Evolutionary conservation across 2,888 invertebrate species (phyloP), one percentile per base, ranked within the genome.

Genomic region (Cataglyphis altisquamis): DNA sequence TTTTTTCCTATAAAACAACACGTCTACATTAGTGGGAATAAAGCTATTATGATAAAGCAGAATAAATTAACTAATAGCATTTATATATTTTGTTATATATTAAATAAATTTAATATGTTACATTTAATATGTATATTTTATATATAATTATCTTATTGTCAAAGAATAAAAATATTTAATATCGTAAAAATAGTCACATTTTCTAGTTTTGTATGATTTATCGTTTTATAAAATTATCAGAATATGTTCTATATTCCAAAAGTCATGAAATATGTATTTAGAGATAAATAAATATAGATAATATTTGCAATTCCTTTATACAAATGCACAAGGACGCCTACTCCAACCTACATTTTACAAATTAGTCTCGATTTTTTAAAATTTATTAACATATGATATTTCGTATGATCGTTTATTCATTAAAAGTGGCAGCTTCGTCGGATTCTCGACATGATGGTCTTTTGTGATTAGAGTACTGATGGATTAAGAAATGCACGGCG

Each of bases 401-500:
- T 29, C 52, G n/a, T 32, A 15, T 15, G 1, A 39, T 62, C 21
- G n/a, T 45, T 74, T 29, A n/a, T 62, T 62, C 15, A 55, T 1
- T n/a, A 18, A 64, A 52, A 32, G 36, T 41, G 3, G 18, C 39
- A 32, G 2, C 48, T 21, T 25, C 39, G 21, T 32, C 45, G 21
- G 63, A 74, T 48, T 21, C 18, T 4, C 29, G 10, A 62, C 73
- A 18, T 3, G 29, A 41, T 10, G 45, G 0, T 45, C 15, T 18
- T 15, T 52, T 52, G 8, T 3, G n/a, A 52, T 25, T n/a, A 41
- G n/a, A 48, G n/a, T 29, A 25, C 36, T n/a, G 74, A 52, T 64
- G 41, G 29, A 68, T 70, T 78, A 75, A 82, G 64, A 82, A 39
- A 39, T 9, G 39, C 52, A 36, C 48, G 32, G 3, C 66, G 67